phyloP scores from a whole-genome alignment of 1,140 invertebrate genomes.

The Ctenoplectra terminalis region DNA sequence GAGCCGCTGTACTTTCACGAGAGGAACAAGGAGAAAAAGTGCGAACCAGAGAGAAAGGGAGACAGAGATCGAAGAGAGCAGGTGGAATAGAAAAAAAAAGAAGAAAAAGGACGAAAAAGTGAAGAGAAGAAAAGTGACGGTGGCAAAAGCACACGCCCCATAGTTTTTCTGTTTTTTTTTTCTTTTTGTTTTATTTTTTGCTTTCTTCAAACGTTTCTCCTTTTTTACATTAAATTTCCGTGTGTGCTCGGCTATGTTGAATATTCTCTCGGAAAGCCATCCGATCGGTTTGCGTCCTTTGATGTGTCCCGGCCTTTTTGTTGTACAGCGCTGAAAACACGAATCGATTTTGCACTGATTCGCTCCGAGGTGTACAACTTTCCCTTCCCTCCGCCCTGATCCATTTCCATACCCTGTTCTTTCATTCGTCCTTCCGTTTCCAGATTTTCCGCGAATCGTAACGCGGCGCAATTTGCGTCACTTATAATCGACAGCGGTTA shows the following conservation, averaged over 20 bases:
- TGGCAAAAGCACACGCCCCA: constrained; percentile 39
- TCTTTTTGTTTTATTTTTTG: background rate
- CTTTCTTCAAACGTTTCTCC: background rate
- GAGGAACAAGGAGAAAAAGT: background rate
- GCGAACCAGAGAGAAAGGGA: background rate
- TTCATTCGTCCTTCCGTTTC: background rate
- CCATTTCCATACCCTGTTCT: background rate
- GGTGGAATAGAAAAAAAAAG: background rate
- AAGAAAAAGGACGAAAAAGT: background rate
- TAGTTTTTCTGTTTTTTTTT: background rate
- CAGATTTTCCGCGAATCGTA: constrained; percentile 13
- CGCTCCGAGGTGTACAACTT: constrained; percentile 18
- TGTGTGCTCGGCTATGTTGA: constrained; percentile 23
- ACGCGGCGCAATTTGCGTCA: constrained; percentile 12
- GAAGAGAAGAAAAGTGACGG: constrained; percentile 22
- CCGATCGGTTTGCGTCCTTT: constrained; percentile 61
- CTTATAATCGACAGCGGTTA: constrained; percentile 7
- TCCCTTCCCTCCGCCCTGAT: background rate
- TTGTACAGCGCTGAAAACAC: constrained; percentile 44
- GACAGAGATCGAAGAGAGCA: background rate
- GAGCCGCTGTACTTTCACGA: background rate
- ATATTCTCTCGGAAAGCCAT: constrained; percentile 56
- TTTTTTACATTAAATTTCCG: constrained; percentile 55
- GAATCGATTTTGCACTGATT: constrained; percentile 54
- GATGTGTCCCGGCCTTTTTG: constrained; percentile 38